Percentiles rank a stretch among this genome's conserved stretches.
These are phyloP conservation scores for Yponomeuta cagnagella DNA, from an alignment of 2,888 invertebrate genomes.

Conservation along the genomic window DNA sequence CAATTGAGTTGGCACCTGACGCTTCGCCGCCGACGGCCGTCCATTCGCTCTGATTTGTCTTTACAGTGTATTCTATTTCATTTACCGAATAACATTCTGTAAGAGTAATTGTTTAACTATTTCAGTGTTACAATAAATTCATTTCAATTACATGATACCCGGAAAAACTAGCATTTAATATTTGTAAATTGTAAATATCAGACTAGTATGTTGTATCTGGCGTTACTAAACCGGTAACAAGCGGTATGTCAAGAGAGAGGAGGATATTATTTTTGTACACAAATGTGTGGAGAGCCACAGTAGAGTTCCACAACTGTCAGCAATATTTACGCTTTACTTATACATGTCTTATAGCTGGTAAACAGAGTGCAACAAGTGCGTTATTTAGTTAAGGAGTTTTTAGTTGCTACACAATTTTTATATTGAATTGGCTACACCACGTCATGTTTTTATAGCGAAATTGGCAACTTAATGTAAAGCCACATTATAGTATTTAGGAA, in stretches of 20 bases:
- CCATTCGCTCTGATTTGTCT: neutral
- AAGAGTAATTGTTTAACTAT: neutral
- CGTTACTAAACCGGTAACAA: neutral
- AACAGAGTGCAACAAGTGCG: neutral
- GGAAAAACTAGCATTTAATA: neutral
- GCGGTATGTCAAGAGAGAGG: neutral
- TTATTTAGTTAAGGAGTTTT: neutral
- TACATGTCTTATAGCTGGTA: neutral
- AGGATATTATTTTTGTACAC: neutral
- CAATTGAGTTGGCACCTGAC: neutral
- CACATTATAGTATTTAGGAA: too few relatives aligned
- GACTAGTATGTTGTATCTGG: neutral
- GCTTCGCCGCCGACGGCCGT: neutral
- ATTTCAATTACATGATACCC: neutral
- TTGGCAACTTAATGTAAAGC: too few relatives aligned
- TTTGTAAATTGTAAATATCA: neutral
- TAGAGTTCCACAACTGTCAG: neutral
- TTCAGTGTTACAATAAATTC: neutral
- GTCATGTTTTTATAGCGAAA: too few relatives aligned
- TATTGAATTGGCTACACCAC: neutral
- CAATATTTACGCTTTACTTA: neutral
- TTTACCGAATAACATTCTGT: neutral
- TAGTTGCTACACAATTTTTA: neutral
- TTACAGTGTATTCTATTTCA: neutral
- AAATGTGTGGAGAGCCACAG: neutral